These are phyloP conservation scores for Buceros bicornis DNA, from an alignment of 2,797 vertebrate species.

Conservation along the genomic window DNA sequence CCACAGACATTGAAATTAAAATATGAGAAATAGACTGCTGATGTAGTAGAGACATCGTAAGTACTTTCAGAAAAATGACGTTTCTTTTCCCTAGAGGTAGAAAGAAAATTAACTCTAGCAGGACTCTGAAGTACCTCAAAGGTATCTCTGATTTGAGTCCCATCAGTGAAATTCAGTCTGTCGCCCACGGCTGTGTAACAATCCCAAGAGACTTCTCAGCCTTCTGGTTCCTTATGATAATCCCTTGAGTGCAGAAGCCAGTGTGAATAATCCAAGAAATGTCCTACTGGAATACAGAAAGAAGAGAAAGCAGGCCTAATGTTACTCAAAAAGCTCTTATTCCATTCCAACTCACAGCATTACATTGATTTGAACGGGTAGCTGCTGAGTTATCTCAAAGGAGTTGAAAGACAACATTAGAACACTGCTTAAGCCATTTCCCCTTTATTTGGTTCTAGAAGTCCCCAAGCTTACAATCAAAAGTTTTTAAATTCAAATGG, in stretches of 20 bases:
- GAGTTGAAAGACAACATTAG: background rate
- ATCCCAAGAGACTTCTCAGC: conserved; percentile 14
- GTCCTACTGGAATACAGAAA: conserved; percentile 19
- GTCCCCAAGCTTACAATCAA: background rate
- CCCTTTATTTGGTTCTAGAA: background rate
- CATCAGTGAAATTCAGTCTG: conserved; percentile 48
- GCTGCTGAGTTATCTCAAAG: background rate
- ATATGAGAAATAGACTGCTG: background rate
- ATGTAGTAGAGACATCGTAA: background rate
- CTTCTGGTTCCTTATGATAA: conserved; percentile 34
- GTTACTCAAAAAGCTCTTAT: background rate
- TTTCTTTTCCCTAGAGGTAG: background rate
- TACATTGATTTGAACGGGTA: background rate
- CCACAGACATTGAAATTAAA: background rate
- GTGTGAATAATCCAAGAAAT: conserved; percentile 19
- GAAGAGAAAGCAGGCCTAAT: conserved; percentile 10
- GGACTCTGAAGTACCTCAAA: conserved; percentile 37
- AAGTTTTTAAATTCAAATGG: background rate
- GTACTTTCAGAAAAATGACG: background rate
- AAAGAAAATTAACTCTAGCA: conserved; percentile 3
- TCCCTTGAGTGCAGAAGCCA: background rate
- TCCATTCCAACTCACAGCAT: background rate
- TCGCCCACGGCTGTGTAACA: conserved; percentile 1
- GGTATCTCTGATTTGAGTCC: conserved; percentile 48
- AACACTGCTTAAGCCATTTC: background rate